These are phyloP conservation scores for Pseudeuparius sepicola DNA, from an alignment of 2,888 invertebrate genomes.

Conservation along the genomic window DNA sequence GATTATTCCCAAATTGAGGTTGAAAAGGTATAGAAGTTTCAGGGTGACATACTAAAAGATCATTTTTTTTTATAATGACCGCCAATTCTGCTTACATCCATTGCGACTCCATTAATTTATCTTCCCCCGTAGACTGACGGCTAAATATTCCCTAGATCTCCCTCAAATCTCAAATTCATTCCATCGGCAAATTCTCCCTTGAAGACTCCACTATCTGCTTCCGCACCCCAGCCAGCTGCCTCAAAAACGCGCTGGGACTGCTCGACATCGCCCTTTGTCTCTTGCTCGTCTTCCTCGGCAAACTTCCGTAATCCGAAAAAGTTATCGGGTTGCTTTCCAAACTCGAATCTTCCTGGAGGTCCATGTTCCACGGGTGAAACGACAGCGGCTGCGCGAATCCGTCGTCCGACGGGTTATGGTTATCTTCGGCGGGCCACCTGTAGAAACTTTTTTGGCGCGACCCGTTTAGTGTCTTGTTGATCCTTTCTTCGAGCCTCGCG, in stretches of 20 bases:
- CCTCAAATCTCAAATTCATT: too few relatives aligned
- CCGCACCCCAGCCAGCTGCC: constrained; percentile 47
- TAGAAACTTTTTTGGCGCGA: neutral
- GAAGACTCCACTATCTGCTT: constrained; percentile 46
- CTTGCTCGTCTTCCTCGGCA: constrained; percentile 30
- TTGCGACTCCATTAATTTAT: too few relatives aligned
- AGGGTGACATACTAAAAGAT: too few relatives aligned
- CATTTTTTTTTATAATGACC: too few relatives aligned
- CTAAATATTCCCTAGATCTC: too few relatives aligned
- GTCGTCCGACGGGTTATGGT: constrained; percentile 5
- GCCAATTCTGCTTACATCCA: too few relatives aligned
- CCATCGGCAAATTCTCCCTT: constrained; percentile 39
- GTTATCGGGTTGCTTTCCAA: constrained; percentile 33
- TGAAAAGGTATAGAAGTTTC: too few relatives aligned
- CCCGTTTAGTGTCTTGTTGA: constrained; percentile 15
- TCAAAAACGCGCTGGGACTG: constrained; percentile 48
- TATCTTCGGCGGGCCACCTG: constrained; percentile 7
- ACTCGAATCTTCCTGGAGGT: constrained; percentile 32
- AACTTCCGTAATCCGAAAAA: constrained; percentile 38
- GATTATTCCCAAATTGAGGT: too few relatives aligned
- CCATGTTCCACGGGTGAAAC: constrained; percentile 25
- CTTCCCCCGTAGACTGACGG: too few relatives aligned
- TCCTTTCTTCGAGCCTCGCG: constrained; percentile 33
- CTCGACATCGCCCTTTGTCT: constrained; percentile 28
- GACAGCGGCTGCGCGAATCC: constrained; percentile 8